Conservation (phyloP, 1,140 invertebrate species). For the Sesamia nonagrioides region DNA sequence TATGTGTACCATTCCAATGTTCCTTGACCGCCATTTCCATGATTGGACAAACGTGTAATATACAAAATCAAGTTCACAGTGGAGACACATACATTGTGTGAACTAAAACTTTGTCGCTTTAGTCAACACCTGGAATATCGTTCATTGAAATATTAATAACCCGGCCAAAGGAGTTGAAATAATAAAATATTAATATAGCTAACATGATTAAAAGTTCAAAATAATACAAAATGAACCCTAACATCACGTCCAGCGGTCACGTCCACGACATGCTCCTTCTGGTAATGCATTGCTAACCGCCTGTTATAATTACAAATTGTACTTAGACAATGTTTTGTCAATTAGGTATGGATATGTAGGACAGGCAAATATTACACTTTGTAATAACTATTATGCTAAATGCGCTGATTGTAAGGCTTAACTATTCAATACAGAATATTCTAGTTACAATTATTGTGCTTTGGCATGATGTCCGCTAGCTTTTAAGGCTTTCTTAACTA, state of each 20-base stretch:
- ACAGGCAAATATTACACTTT: slow-evolving; percentile 9
- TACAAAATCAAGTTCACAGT: too few relatives aligned
- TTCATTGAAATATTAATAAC: too few relatives aligned
- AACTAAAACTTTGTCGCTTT: too few relatives aligned
- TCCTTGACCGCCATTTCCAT: too few relatives aligned
- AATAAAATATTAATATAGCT: background rate
- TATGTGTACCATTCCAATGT: too few relatives aligned
- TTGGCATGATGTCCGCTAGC: background rate
- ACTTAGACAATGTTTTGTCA: slow-evolving; percentile 18
- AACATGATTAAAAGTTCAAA: background rate
- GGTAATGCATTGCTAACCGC: background rate
- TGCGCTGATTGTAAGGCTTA: background rate
- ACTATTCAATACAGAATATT: background rate
- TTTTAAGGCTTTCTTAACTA: slow-evolving; percentile 35
- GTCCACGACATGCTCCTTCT: background rate
- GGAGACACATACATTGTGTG: too few relatives aligned
- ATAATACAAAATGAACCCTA: background rate
- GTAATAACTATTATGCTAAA: slow-evolving; percentile 23
- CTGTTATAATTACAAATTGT: slow-evolving; percentile 3
- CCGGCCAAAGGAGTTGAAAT: too few relatives aligned
- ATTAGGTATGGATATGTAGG: slow-evolving; percentile 10
- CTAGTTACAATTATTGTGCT: slow-evolving; percentile 6
- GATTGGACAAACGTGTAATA: too few relatives aligned
- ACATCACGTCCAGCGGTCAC: background rate
- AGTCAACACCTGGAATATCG: too few relatives aligned